These are phyloP conservation scores for Acropora tenuis DNA, from an alignment of 64 coral and sea anemone genomes.

Conservation along the genomic window DNA sequence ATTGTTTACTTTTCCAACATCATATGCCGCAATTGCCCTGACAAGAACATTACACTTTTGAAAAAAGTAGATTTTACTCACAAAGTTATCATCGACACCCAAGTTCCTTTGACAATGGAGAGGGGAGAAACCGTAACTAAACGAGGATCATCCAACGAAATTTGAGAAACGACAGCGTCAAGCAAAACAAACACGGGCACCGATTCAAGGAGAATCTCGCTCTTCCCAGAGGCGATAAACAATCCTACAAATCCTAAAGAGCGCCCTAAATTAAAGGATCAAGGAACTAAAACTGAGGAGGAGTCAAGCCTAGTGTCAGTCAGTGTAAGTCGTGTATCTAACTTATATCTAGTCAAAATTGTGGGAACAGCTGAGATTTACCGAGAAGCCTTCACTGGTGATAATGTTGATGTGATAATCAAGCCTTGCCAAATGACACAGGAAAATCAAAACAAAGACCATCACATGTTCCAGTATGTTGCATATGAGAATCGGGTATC, in stretches of 20 bases:
- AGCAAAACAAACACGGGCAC: neutral
- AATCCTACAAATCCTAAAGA: no score
- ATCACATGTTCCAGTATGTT: slow-evolving; percentile 36
- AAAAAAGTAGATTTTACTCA: neutral
- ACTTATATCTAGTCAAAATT: no score
- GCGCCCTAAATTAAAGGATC: no score
- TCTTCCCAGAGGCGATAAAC: no score
- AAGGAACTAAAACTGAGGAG: no score
- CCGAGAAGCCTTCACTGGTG: slow-evolving; percentile 3
- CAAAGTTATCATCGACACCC: neutral
- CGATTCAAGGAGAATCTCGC: no score
- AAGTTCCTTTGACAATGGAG: neutral
- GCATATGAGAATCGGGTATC: slow-evolving; percentile 16
- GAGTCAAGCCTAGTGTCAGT: no score
- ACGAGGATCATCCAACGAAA: neutral
- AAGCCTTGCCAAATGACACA: slow-evolving; percentile 7
- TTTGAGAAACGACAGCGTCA: neutral
- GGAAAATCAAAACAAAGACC: neutral
- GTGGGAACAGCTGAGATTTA: no score
- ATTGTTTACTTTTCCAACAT: neutral
- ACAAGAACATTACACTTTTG: neutral
- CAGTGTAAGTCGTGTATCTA: no score
- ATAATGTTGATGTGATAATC: neutral
- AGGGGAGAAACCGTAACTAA: neutral
- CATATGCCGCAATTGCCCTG: neutral